These are phyloP conservation scores for Takifugu rubripes DNA, from an alignment of 2,797 vertebrate genomes.

Conservation along the genomic window DNA sequence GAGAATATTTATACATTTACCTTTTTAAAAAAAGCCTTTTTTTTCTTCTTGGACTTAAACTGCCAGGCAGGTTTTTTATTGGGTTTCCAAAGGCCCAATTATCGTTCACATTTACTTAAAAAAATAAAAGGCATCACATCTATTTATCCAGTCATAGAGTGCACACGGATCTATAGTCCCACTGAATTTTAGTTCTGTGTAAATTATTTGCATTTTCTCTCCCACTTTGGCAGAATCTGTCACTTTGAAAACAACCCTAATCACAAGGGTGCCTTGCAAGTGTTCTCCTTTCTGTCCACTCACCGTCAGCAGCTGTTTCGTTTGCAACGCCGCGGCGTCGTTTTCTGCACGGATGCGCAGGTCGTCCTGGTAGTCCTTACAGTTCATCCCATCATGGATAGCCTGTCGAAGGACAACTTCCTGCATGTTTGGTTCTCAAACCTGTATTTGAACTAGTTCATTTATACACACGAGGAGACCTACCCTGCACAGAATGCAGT, in stretches of 20 bases:
- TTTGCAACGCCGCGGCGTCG: slow-evolving; percentile 79
- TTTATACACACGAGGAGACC: not conserved
- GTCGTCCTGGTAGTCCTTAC: slow-evolving; percentile 88
- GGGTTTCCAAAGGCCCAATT: too few relatives aligned
- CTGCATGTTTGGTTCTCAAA: not conserved
- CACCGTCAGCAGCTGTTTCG: slow-evolving; percentile 80
- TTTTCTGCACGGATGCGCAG: slow-evolving; percentile 78
- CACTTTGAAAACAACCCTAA: not conserved
- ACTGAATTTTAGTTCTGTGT: too few relatives aligned
- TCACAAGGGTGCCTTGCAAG: not conserved
- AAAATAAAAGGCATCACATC: too few relatives aligned
- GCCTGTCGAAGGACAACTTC: slow-evolving; percentile 66
- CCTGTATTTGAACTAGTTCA: too few relatives aligned
- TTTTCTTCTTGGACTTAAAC: too few relatives aligned
- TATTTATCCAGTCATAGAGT: too few relatives aligned
- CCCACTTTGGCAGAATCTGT: not conserved
- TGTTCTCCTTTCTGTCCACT: not conserved
- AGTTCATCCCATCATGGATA: slow-evolving; percentile 83
- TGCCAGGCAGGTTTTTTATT: too few relatives aligned
- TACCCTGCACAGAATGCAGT: slow-evolving; percentile 89
- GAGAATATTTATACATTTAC: not conserved
- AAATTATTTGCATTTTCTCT: too few relatives aligned
- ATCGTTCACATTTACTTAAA: too few relatives aligned
- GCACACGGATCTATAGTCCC: too few relatives aligned
- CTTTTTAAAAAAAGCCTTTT: not conserved